Evolutionary conservation across 2,888 invertebrate species (phyloP).

Genomic region (Sinotaia quadrata): DNA sequence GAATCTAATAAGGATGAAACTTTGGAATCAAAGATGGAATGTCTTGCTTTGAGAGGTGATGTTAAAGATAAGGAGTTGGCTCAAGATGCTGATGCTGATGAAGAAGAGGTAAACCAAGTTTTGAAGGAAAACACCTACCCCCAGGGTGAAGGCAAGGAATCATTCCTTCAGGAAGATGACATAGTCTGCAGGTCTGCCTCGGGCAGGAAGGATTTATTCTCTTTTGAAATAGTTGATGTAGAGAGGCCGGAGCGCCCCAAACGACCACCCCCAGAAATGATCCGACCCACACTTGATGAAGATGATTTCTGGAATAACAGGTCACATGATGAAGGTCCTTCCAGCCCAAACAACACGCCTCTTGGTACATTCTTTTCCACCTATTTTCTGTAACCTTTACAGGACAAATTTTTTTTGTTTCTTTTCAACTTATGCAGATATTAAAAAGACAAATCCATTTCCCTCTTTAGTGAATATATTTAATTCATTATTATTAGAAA

Average conservation of each 20-base stretch:
- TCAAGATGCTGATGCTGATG: slow-evolving; percentile 38
- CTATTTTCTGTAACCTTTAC: no score
- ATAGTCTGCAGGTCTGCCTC: neutral
- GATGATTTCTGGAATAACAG: slow-evolving; percentile 6
- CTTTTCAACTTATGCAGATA: no score
- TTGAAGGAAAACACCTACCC: neutral
- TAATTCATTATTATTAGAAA: no score
- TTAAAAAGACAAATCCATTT: no score
- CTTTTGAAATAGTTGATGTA: slow-evolving; percentile 23
- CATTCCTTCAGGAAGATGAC: neutral
- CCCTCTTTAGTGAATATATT: no score
- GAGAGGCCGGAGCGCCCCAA: neutral
- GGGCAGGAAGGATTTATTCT: slow-evolving; percentile 21
- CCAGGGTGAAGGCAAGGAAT: neutral
- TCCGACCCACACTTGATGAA: slow-evolving; percentile 16
- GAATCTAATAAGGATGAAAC: no score
- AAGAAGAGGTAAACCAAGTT: slow-evolving; percentile 13
- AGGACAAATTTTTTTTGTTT: no score
- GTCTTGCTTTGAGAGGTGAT: no score
- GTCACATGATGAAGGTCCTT: slow-evolving; percentile 45
- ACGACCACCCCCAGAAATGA: neutral
- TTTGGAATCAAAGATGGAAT: no score
- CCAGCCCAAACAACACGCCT: slow-evolving; percentile 69
- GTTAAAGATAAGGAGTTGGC: no score
- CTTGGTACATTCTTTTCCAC: no score